Conservation (phyloP, 2,888 invertebrate species). For the Ramazzottius varieornatus region DNA sequence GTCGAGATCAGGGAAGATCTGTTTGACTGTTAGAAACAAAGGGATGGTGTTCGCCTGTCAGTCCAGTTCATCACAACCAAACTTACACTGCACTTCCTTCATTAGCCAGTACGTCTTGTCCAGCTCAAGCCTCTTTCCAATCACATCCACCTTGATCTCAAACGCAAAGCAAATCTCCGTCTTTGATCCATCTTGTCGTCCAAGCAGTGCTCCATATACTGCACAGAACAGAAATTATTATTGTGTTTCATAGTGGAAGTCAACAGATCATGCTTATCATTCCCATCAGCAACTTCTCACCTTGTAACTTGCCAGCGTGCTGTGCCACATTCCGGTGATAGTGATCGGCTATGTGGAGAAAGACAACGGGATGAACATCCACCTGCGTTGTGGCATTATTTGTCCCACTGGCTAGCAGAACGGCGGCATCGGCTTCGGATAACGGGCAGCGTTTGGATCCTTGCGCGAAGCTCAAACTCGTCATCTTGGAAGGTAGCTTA, state of each 20-base stretch:
- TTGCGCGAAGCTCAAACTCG: too few species aligned
- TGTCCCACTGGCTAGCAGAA: neutral
- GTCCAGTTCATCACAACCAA: neutral
- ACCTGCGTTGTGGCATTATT: neutral
- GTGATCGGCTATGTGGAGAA: neutral
- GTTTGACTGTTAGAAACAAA: neutral
- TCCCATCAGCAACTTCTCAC: neutral
- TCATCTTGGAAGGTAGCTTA: too few species aligned
- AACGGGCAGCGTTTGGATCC: neutral
- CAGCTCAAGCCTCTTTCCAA: neutral
- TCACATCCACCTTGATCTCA: neutral
- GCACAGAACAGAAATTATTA: neutral
- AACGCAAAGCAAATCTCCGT: neutral
- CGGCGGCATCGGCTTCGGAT: neutral
- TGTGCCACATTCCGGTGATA: neutral
- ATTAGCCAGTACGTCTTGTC: neutral
- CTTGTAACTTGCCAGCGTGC: neutral
- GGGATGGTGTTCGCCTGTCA: too few species aligned
- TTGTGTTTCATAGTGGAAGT: neutral
- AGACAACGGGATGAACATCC: neutral
- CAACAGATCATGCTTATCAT: too few species aligned
- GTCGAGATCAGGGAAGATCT: neutral
- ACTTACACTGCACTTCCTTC: constrained; percentile 4
- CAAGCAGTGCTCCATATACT: neutral
- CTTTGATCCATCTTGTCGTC: neutral